phyloP scores from a whole-genome alignment of 2,888 invertebrate species.

The Yponomeuta cagnagella region DNA sequence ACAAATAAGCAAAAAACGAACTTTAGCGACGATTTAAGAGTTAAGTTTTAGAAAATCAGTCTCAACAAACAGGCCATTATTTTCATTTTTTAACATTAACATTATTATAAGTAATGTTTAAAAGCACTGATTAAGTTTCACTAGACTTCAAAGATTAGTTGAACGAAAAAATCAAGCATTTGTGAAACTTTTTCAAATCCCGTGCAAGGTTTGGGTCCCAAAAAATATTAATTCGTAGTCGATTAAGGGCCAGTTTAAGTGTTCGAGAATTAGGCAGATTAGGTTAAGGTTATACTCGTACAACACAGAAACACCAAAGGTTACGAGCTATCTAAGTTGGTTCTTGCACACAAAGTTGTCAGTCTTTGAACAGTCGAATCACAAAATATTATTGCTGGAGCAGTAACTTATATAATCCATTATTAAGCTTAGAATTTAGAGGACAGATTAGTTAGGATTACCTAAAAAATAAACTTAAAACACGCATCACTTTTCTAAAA shows the following conservation, averaged over 20 bases:
- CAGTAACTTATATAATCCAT: slow-evolving; percentile 30
- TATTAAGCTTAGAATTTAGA: slow-evolving; percentile 11
- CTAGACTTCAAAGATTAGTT: neutral
- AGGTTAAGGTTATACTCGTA: neutral
- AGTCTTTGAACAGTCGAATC: slow-evolving; percentile 68
- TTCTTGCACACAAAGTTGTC: slow-evolving; percentile 56
- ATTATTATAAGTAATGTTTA: slow-evolving; percentile 29
- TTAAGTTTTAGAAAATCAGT: slow-evolving; percentile 72
- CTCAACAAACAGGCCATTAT: slow-evolving; percentile 72
- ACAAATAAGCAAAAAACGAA: slow-evolving; percentile 35
- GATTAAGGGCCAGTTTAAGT: neutral
- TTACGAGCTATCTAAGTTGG: slow-evolving; percentile 23
- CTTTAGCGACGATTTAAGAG: slow-evolving; percentile 46
- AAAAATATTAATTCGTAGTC: neutral
- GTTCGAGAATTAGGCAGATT: neutral
- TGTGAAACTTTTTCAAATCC: slow-evolving; percentile 1
- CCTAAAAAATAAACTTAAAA: neutral
- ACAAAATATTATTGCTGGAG: slow-evolving; percentile 67
- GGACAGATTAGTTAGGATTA: neutral
- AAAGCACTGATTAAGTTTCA: neutral
- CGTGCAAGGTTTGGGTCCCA: too few relatives aligned
- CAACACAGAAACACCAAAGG: neutral
- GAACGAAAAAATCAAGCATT: neutral
- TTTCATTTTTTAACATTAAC: slow-evolving; percentile 45
- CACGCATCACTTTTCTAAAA: neutral